phyloP scores from a whole-genome alignment of 2,888 invertebrate genomes.

The Drosophila mayaguana region DNA sequence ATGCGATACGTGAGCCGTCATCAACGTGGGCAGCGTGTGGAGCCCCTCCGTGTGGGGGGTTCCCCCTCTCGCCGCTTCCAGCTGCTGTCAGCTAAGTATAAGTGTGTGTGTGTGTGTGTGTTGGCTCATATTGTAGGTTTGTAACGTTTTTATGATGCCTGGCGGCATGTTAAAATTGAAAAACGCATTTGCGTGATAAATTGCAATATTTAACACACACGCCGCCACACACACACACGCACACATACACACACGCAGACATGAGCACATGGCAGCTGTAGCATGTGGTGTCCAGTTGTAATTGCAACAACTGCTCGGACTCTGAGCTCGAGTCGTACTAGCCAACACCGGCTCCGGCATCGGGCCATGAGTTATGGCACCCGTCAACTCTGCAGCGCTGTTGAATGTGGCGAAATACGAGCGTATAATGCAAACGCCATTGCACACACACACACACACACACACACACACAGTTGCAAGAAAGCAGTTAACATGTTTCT shows the following conservation, averaged over 20 bases:
- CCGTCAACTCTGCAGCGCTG: slow-evolving; percentile 75
- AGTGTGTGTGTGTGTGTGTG: slow-evolving; percentile 40
- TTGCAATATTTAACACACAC: slow-evolving; percentile 84
- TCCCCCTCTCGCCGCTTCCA: neutral
- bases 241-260: slow-evolving; percentile 24
- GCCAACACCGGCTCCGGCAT: slow-evolving; percentile 49
- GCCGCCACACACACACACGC: slow-evolving; percentile 41
- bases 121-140: slow-evolving; percentile 77
- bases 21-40: slow-evolving; percentile 58
- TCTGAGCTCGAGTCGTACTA: slow-evolving; percentile 23
- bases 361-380: slow-evolving; percentile 79
- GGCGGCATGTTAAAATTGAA: slow-evolving; percentile 85
- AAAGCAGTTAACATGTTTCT: slow-evolving; percentile 81
- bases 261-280: slow-evolving; percentile 70
- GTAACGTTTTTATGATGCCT: slow-evolving; percentile 83
- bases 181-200: slow-evolving; percentile 85
- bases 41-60: slow-evolving; percentile 33
- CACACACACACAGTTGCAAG: slow-evolving; percentile 53
- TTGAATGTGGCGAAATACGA: slow-evolving; percentile 81
- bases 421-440: slow-evolving; percentile 81
- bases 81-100: slow-evolving; percentile 1
- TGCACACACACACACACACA: slow-evolving; percentile 57
- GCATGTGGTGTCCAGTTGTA: slow-evolving; percentile 78
- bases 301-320: slow-evolving; percentile 72
- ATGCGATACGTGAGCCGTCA: slow-evolving; percentile 59